Evolutionary conservation across 2,888 invertebrate species (phyloP), one percentile per base, ranked within the genome.

Genomic region (Pharmacophagus antenor): DNA sequence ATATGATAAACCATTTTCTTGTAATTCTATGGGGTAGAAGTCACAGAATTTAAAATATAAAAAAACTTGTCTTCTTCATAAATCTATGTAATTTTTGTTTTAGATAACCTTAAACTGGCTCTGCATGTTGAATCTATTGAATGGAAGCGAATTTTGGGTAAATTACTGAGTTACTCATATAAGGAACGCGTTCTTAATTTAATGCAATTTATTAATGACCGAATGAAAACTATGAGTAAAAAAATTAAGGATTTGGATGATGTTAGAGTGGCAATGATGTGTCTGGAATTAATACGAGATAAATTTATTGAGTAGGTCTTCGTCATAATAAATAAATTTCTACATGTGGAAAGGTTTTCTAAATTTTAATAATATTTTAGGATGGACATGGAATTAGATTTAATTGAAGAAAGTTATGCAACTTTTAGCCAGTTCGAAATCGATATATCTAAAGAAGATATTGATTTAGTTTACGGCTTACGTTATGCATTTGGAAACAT

Each of bases 341-440:
- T 17, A 17, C 6, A 18, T n/a, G n/a, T 42, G 18, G 18, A 20
- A 44, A 44, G 2, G 10, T 8, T 18, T 20, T 7, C 8, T 2
- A 18, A 44, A 4, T 44, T 44, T 15, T 15, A 15, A 37, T 15
- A 4, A n/a, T 17, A 12, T 57, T 57, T 57, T 63, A 90, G 92
- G 65, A 94, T 96, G 93, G 97, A 97, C 67, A 93, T 94, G 92
- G 93, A 93, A 65, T 77, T 96, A 41, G 93, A 92, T 66, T 85
- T 94, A 4, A 95, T 97, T 72, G 95, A 96, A 84, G 95, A 96
- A 76, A 94, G 95, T 0, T 97, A 96, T 76, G 91, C 90, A 0
- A 91, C 95, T n/a, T 94, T 96, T 75, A 79, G 85, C 8, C 92
- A 92, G 67, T 95, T 93, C 71, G 87, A 92, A 57, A 93, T 95